A percentile compares a stretch with the other conserved stretches of the same genome.
Evolutionary conservation across 2,888 invertebrate species (phyloP).

Genomic region (Cataglyphis albicans): DNA sequence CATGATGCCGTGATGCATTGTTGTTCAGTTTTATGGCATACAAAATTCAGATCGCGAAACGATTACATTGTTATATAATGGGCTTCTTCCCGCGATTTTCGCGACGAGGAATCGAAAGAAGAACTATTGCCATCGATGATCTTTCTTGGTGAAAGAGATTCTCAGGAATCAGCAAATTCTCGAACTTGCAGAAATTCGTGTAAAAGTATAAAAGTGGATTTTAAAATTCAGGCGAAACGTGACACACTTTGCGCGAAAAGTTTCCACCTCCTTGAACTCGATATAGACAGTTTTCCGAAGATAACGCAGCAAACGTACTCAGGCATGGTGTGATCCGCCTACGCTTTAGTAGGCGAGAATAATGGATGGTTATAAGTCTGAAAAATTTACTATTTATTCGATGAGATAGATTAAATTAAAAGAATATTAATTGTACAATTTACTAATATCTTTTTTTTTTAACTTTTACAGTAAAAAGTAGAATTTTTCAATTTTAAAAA

Average conservation of each 20-base stretch:
- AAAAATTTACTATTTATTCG: not conserved
- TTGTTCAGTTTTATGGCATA: constrained; percentile 4
- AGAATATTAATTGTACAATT: not conserved
- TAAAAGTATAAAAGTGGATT: constrained; percentile 19
- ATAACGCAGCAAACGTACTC: constrained; percentile 61
- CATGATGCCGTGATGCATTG: not conserved
- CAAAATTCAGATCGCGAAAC: constrained; percentile 6
- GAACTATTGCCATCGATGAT: constrained; percentile 24
- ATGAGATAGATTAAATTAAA: not conserved
- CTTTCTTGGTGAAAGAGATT: constrained; percentile 14
- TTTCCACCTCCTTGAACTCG: constrained; percentile 76
- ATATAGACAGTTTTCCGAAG: constrained; percentile 38
- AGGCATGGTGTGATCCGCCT: constrained; percentile 33
- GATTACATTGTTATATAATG: constrained; percentile 23
- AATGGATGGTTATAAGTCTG: constrained; percentile 12
- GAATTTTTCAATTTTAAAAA: not conserved
- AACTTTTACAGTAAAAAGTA: not conserved
- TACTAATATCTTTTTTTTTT: not conserved
- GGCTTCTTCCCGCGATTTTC: not conserved
- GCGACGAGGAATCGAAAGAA: not conserved
- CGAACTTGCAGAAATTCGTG: constrained; percentile 8
- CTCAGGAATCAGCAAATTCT: constrained; percentile 4
- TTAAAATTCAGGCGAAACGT: constrained; percentile 58
- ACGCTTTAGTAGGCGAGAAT: constrained; percentile 23
- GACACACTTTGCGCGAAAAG: constrained; percentile 59